Evolutionary conservation across 2,797 vertebrate genomes (phyloP).

Genomic region (Phataginus tricuspis): DNA sequence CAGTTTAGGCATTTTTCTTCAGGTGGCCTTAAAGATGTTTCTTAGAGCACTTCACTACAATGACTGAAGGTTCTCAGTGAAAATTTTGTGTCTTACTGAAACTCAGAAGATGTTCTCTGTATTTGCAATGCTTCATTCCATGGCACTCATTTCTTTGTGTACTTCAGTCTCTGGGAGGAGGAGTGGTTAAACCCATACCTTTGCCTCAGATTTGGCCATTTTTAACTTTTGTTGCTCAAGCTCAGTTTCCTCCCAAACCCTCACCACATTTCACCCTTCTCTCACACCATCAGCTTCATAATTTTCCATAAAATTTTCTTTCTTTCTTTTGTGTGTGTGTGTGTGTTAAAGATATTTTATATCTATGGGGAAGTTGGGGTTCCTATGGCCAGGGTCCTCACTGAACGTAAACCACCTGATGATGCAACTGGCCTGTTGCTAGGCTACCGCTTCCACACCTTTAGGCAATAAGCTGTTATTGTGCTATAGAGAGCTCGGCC

Average conservation of each 20-base stretch:
- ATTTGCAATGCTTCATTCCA: background rate
- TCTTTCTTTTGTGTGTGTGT: background rate
- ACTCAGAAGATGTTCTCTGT: background rate
- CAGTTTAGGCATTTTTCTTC: background rate
- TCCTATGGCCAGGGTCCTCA: no score
- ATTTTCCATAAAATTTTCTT: background rate
- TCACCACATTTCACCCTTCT: background rate
- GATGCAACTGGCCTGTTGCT: no score
- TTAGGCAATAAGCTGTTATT: no score
- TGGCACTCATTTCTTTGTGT: background rate
- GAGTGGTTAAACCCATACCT: background rate
- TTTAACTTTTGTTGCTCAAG: background rate
- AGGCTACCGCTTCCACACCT: no score
- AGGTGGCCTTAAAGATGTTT: background rate
- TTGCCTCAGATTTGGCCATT: background rate
- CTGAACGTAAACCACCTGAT: no score
- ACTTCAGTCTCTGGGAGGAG: background rate
- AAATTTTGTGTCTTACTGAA: background rate
- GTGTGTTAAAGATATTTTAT: background rate
- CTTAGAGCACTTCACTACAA: background rate
- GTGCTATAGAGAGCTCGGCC: no score
- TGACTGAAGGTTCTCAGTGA: background rate
- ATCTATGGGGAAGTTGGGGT: no score
- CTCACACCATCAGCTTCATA: background rate
- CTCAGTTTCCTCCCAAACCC: no score